Conservation (phyloP, 2,888 invertebrate genomes). For the Lordiphosa andalusiaca region DNA sequence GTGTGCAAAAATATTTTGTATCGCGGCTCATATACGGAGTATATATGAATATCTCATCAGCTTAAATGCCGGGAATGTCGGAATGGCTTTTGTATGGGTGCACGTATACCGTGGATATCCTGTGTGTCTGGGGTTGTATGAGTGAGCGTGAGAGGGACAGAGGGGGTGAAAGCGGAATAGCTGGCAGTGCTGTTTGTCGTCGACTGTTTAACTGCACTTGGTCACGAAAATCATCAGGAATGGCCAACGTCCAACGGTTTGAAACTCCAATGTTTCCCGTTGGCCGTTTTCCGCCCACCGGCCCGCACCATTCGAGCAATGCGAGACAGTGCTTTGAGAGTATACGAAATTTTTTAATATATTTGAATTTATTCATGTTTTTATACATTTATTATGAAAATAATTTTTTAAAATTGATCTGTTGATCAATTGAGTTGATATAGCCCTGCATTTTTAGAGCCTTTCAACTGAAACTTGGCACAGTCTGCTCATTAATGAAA, state of each 20-base stretch:
- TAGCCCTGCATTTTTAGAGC: no score
- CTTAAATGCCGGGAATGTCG: conserved; percentile 41
- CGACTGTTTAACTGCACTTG: conserved; percentile 73
- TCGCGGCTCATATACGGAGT: conserved; percentile 8
- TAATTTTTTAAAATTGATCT: no score
- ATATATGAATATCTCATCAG: conserved; percentile 43
- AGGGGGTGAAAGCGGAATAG: conserved; percentile 31
- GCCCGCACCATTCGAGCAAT: not conserved
- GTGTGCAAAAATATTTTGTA: conserved; percentile 25
- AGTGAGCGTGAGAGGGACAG: conserved; percentile 4
- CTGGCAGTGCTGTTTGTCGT: conserved; percentile 56
- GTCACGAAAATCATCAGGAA: conserved; percentile 72
- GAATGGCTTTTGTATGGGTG: conserved; percentile 19
- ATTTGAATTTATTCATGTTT: no score
- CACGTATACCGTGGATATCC: conserved; percentile 36
- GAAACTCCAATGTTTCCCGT: conserved; percentile 30
- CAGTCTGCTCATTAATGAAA: no score
- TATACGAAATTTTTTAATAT: no score
- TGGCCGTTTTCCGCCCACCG: conserved; percentile 28
- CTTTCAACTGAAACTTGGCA: no score
- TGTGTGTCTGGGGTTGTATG: conserved; percentile 10
- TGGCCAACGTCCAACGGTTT: conserved; percentile 15
- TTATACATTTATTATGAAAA: no score
- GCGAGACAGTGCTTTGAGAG: conserved; percentile 11
- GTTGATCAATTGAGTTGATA: no score